These are phyloP conservation scores for Serripes groenlandicus DNA, from an alignment of 2,888 invertebrate species.

Conservation along the genomic window DNA sequence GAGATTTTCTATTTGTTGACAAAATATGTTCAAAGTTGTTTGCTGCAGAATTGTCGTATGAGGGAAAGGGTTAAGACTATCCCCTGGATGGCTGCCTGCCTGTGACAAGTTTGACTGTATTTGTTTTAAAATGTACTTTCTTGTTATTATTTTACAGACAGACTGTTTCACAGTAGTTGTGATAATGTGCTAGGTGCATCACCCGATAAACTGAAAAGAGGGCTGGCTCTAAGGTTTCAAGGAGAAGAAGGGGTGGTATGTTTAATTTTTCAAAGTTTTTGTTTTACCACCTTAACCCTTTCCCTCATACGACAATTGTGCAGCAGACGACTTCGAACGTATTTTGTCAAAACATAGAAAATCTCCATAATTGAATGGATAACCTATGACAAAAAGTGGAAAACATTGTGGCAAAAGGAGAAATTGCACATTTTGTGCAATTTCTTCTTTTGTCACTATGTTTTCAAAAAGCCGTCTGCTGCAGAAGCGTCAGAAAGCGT, in stretches of 20 bases:
- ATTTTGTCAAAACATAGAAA: too few species aligned
- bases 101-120: too few species aligned
- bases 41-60: too few species aligned
- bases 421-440: neutral
- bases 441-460: neutral
- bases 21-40: too few species aligned
- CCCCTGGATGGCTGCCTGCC: too few species aligned
- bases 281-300: neutral
- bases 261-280: conserved; percentile 5
- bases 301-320: neutral
- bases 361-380: too few species aligned
- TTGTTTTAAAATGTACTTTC: too few species aligned
- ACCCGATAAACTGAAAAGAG: conserved; percentile 80
- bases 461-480: too few species aligned
- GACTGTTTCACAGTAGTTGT: conserved; percentile 83
- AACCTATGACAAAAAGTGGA: too few species aligned
- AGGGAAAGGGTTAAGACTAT: too few species aligned
- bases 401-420: neutral
- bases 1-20: too few species aligned
- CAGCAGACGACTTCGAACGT: neutral
- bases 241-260: conserved; percentile 85
- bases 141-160: conserved; percentile 72
- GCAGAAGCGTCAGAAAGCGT: too few species aligned
- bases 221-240: conserved; percentile 78
- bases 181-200: conserved; percentile 74